phyloP scores from a whole-genome alignment of 2,797 vertebrate genomes.

The Pangasius mekongensis region DNA sequence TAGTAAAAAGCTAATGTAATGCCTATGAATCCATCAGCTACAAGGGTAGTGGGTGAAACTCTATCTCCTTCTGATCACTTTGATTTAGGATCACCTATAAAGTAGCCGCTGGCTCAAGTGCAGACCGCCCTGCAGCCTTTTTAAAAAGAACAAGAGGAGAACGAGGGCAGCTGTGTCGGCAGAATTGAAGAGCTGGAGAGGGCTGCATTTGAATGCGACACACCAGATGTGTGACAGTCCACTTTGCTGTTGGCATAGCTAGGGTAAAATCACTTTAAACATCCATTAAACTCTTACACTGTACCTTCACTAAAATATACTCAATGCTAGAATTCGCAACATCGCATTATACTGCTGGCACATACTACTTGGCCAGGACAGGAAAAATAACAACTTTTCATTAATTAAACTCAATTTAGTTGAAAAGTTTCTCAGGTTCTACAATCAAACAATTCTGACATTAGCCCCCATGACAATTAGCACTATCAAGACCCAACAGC shows the following conservation, averaged over 20 bases:
- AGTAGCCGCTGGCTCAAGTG: slow-evolving; percentile 12
- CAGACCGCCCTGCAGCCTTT: background rate
- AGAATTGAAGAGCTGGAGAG: slow-evolving; percentile 1
- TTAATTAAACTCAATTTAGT: background rate
- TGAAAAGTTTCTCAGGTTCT: background rate
- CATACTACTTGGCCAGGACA: background rate
- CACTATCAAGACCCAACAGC: background rate
- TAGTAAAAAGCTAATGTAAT: slow-evolving; percentile 44
- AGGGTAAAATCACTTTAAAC: background rate
- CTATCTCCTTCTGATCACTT: slow-evolving; percentile 48
- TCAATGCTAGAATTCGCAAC: background rate
- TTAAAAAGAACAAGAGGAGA: slow-evolving; percentile 18
- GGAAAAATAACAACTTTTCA: background rate
- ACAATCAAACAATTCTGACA: background rate
- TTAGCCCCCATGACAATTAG: background rate
- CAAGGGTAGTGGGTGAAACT: slow-evolving; percentile 38
- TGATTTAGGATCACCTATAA: slow-evolving; percentile 54
- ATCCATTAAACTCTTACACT: background rate
- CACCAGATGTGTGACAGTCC: background rate
- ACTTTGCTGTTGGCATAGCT: background rate
- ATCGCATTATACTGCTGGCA: background rate
- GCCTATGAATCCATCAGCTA: slow-evolving; percentile 54
- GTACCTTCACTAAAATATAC: background rate
- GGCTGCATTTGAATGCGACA: background rate
- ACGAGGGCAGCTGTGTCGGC: slow-evolving; percentile 6